These are phyloP conservation scores for Platynereis dumerilii DNA, from an alignment of 2,888 invertebrate genomes.

Conservation along the genomic window DNA sequence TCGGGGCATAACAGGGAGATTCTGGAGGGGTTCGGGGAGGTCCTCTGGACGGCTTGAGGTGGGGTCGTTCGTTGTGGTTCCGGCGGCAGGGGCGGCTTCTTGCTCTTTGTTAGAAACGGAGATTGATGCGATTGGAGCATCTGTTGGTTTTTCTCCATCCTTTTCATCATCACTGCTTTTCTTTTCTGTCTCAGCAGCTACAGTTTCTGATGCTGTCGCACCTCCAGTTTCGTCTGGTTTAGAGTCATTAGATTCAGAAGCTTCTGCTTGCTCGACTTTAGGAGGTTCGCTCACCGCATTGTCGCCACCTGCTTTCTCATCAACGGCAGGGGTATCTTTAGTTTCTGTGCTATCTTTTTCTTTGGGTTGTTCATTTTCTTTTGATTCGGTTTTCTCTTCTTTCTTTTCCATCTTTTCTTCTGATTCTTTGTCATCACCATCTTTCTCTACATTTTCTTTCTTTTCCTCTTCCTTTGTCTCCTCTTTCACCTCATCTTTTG, in stretches of 20 bases:
- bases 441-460: conserved; percentile 13
- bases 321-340: not conserved
- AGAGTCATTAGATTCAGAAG: not conserved
- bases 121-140: conserved; percentile 42
- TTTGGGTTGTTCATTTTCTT: no score
- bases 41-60: conserved; percentile 26
- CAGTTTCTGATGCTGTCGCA: not conserved
- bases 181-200: conserved; percentile 5
- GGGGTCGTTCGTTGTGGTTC: conserved; percentile 1
- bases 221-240: conserved; percentile 7
- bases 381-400: no score
- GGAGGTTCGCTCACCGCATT: not conserved
- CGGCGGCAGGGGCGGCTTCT: conserved; percentile 1
- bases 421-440: not conserved
- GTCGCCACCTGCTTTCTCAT: conserved; percentile 12
- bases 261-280: not conserved
- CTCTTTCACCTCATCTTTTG: conserved; percentile 9
- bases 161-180: not conserved
- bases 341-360: no score
- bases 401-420: not conserved
- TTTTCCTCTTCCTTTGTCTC: conserved; percentile 12
- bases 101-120: conserved; percentile 25
- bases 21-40: conserved; percentile 47
- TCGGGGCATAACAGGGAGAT: conserved; percentile 45
- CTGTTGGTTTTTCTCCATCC: not conserved